A percentile compares a stretch with the other conserved stretches of the same genome.
Evolutionary conservation across 2,797 vertebrate genomes (phyloP).

Genomic region (Catamblyrhynchus diadema): DNA sequence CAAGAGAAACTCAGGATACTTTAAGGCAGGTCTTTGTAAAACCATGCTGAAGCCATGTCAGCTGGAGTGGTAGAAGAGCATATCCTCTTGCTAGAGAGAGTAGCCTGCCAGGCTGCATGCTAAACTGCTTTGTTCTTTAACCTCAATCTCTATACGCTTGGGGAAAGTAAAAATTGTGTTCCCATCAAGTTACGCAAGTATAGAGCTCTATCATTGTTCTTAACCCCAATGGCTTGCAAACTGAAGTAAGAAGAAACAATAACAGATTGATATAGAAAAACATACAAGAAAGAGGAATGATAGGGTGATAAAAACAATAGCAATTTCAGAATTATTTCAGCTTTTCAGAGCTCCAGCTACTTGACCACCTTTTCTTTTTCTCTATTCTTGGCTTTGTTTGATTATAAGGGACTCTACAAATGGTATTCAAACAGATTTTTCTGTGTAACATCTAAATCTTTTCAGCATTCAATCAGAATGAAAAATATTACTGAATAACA

Average conservation of each 20-base stretch:
- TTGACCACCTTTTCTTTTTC: not conserved
- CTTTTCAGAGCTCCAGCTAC: not conserved
- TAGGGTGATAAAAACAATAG: not conserved
- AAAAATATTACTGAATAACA: not conserved
- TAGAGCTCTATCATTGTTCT: not conserved
- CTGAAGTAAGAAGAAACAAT: not conserved
- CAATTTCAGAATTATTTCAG: not conserved
- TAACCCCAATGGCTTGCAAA: not conserved
- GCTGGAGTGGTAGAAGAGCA: not conserved
- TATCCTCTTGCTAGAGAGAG: not conserved
- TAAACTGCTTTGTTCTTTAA: not conserved
- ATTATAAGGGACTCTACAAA: not conserved
- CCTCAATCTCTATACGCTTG: not conserved
- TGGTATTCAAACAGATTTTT: not conserved
- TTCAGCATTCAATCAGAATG: not conserved
- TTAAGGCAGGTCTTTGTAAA: not conserved
- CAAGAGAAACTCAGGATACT: not conserved
- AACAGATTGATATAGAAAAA: not conserved
- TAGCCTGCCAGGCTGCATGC: not conserved
- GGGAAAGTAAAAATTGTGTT: not conserved
- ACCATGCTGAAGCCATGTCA: not conserved
- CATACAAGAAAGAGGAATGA: not conserved
- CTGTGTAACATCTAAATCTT: not conserved
- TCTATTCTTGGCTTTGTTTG: not conserved
- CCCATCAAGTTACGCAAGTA: not conserved